Percentiles rank a stretch among this genome's conserved stretches.
These are phyloP conservation scores for Chaenogobius annularis DNA, from an alignment of 2,113 vertebrate genomes.

Conservation along the genomic window DNA sequence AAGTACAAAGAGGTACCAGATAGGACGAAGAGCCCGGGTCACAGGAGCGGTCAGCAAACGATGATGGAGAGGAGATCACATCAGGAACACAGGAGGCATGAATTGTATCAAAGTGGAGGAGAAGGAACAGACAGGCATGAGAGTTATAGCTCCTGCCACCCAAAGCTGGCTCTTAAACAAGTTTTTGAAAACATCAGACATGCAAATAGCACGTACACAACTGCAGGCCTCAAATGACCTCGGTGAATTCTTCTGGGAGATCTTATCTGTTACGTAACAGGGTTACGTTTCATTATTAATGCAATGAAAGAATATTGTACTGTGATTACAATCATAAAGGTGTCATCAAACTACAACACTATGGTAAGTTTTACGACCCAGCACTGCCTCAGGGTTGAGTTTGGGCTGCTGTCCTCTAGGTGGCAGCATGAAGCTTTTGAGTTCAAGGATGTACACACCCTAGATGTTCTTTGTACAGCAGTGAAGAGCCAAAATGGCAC, in stretches of 20 bases:
- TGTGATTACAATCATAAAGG: neutral
- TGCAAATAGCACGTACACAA: constrained; percentile 16
- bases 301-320: neutral
- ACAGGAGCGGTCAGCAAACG: neutral
- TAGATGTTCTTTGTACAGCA: neutral
- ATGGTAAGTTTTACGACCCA: neutral
- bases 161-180: neutral
- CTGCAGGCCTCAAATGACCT: constrained; percentile 5
- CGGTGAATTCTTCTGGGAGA: neutral
- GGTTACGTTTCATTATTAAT: neutral
- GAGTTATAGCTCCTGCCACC: constrained; percentile 14
- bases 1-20: neutral
- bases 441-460: neutral
- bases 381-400: neutral
- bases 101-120: constrained; percentile 26
- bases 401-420: neutral
- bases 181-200: constrained; percentile 37
- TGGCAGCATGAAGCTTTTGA: neutral
- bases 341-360: neutral
- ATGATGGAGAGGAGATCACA: constrained; percentile 10
- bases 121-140: constrained; percentile 1
- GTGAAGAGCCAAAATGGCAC: neutral
- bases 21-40: neutral
- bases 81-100: constrained; percentile 3
- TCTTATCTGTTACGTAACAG: neutral